Base-by-base conservation (phyloP, 2,888 invertebrate genomes). In the Drosophila rubida region DNA sequence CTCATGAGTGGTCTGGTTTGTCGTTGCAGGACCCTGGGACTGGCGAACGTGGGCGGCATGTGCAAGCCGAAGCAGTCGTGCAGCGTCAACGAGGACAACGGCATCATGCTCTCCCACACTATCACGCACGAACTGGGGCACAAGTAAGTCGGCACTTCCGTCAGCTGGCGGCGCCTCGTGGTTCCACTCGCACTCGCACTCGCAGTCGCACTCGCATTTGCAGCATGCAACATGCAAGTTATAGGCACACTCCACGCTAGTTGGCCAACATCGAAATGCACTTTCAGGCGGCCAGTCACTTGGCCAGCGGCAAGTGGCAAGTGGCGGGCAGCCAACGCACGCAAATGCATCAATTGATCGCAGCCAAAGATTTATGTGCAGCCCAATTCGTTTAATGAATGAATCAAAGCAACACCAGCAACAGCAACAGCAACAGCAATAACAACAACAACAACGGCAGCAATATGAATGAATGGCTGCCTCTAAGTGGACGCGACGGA, bases 61-160 rank as follows among this genome's bases (percentile, higher is more conserved):
- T 97, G 97, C 92, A 96, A 96, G 90, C 95, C 95, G 4, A 94
- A 95, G 83, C 94, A 95, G 76, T 96, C 97, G 89, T 97, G 97
- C 91, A 97, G 96, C 88, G 96, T 98, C 88, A 97, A 97, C 91
- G 97, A 97, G 92, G 97, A 97, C 93, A 96, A 95, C 90, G 97
- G 97, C 73, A 95, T 97, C 76, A 95, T 96, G 90, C 93, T 97
- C 60, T 97, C 97, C 23, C 96, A 97, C 93, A 97, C 97, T 73
- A 95, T 97, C 87, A 96, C 97, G 5, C 97, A 98, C 90, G 97
- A 98, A 92, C 93, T 97, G 90, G 97, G 97, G 64, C 97, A 97
- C 93, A 97, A 97, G 97, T 97, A 93, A 94, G 96, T 94, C 76
- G 37, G 19, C 13, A 72, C 69, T 75, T 65, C 57, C 75, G 69